Evolutionary conservation across 37 sponge, comb jelly and placozoan species (phyloP), one percentile per base, ranked within the genome.

Genomic region (Oopsacas minuta): DNA sequence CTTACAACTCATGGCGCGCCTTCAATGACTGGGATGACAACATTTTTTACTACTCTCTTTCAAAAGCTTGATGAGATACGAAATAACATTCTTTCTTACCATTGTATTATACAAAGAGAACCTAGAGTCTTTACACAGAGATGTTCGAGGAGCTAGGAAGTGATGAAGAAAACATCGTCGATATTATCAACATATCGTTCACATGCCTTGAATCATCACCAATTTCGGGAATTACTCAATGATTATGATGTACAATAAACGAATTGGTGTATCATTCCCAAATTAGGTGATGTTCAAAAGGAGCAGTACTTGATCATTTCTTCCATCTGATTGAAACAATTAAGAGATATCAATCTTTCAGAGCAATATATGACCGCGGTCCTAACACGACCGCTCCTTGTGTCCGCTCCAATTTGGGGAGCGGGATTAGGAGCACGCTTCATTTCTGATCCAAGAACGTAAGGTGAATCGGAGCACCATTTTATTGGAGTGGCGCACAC

Each of bases 211-310:
- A 61, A 61, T n/a, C 75, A 61, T n/a, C 28, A 34, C 20, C 75
- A 61, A 61, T 61, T 61, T 12, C 20, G 30, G 30, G 75, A 10
- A 25, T 3, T 61, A 10, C 75, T 61, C 28, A 61, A 61, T 25
- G 75, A 61, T 25, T 61, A 61, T 61, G 75, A 61, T n/a, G 28
- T 5, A 10, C 20, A 61, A 32, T 61, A 61, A 32, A 34, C 22
- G 75, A 61, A n/a, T n/a, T 61, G 20, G 75, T 61, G 30, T 61
- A 61, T n/a, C 75, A 61, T 61, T 61, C 75, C 5, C 28, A 61
- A n/a, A 34, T 61, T 5, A 61, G 75, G 28, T 61, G 75, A 34
- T 61, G 22, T 32, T 61, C 75, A 20, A 61, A 61, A 61, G 75
- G 75, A 32, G 7, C 22, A 25, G 75, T 61, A 3, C 75, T 61